Conservation (phyloP, 2,797 vertebrate genomes). For the Cottoperca gobio region DNA sequence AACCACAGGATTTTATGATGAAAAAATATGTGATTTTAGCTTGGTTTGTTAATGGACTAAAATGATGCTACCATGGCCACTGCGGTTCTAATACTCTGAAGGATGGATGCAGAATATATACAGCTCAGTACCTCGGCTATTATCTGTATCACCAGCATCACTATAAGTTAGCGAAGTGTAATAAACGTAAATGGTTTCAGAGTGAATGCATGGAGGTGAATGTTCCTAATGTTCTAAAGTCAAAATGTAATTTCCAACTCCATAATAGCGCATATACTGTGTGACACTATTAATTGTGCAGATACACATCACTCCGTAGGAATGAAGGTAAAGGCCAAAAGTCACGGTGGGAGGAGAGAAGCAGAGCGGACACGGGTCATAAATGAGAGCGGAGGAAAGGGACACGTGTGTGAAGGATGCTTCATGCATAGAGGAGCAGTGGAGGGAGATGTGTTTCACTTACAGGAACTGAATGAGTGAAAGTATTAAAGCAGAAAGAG, state of each 20-base stretch:
- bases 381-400: constrained; percentile 40
- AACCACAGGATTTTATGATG: too few relatives aligned
- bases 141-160: not conserved
- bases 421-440: constrained; percentile 39
- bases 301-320: constrained; percentile 22
- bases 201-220: not conserved
- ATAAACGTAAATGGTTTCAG: not conserved
- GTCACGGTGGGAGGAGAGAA: constrained; percentile 37
- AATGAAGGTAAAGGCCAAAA: constrained; percentile 34
- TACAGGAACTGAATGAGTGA: constrained; percentile 46
- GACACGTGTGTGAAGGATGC: constrained; percentile 37
- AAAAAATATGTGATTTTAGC: too few relatives aligned
- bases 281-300: constrained; percentile 1
- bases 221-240: not conserved
- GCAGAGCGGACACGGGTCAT: constrained; percentile 46
- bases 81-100: not conserved
- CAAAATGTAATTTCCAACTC: not conserved
- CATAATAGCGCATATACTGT: not conserved
- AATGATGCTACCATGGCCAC: not conserved
- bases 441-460: constrained; percentile 62
- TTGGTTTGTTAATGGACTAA: not conserved
- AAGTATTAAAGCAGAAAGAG: constrained; percentile 37
- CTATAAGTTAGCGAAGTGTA: not conserved
- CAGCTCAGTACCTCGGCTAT: not conserved
- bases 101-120: constrained; percentile 1